Evolutionary conservation across 2,797 vertebrate species (phyloP), one percentile per base, ranked within the genome.

Genomic region (Threskiornis aethiopicus): DNA sequence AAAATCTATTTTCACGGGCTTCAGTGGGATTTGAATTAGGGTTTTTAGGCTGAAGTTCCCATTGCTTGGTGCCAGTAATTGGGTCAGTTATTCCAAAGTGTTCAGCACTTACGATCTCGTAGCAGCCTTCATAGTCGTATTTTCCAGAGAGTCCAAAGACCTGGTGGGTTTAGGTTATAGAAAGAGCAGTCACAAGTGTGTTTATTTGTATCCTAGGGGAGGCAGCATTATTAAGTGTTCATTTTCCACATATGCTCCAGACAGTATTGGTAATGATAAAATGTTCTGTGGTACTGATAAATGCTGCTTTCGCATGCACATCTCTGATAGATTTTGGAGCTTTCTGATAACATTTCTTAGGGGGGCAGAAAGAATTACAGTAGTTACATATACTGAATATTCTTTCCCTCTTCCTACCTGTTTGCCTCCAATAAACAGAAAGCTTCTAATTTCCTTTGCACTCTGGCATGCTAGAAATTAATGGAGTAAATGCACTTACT

Each of bases 401-500:
- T 87, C 52, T 90, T 89, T 89, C 33, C 35, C 19, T 51, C 58
- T 93, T 67, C 47, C 62, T 83, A 89, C 47, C 87, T 87, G 55
- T 93, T 88, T 87, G 67, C 57, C 87, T 75, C 33, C 82, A 81
- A 80, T 73, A 81, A 87, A 79, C 24, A 59, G 24, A 87, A 76
- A 87, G 39, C 73, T 55, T 35, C 54, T 72, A 76, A 84, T 95
- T 86, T 94, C 15, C 55, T 93, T 90, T 91, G 67, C 37, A 91
- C 8, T 21, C 29, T 71, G 61, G 31, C 57, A 77, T 46, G 77
- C 51, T 81, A 65, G 90, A 95, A 97, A 95, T 84, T 87, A 97
- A 92, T 62, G 88, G 79, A 84, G 64, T 94, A 95, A 95, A 89
- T 44, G 90, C 59, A 94, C 80, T 86, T 79, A 90, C 72, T 93